Evolutionary conservation across 2,797 vertebrate species (phyloP).

Genomic region (Pteropus rufus): DNA sequence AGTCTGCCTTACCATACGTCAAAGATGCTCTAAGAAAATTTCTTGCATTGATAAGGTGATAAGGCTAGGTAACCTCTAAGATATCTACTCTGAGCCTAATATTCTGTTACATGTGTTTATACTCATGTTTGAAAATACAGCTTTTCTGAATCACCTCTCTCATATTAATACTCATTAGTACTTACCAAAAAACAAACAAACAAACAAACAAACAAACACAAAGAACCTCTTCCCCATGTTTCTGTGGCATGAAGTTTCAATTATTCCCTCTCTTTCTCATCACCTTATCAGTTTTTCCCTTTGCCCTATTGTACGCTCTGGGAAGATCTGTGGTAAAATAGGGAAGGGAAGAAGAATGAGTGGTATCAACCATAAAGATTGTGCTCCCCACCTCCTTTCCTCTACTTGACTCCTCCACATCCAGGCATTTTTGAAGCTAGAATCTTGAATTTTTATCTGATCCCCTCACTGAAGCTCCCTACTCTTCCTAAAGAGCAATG

Average conservation of each 20-base stretch:
- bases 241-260: background rate
- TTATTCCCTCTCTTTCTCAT: background rate
- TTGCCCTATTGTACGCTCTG: background rate
- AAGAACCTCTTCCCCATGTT: background rate
- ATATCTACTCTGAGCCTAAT: background rate
- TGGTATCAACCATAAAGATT: background rate
- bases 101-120: background rate
- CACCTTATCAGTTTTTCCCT: background rate
- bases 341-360: background rate
- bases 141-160: background rate
- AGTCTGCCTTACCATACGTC: background rate
- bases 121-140: background rate
- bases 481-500: background rate
- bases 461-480: background rate
- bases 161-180: background rate
- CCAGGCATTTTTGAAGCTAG: background rate
- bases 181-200: no score
- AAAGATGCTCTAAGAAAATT: background rate
- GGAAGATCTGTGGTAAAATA: background rate
- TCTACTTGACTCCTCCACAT: background rate
- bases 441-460: background rate
- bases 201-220: no score
- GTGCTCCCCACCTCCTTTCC: accelerated
- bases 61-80: background rate
- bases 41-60: background rate